These are phyloP conservation scores for Acronicta alni DNA, from an alignment of 2,888 invertebrate genomes.

Conservation along the genomic window DNA sequence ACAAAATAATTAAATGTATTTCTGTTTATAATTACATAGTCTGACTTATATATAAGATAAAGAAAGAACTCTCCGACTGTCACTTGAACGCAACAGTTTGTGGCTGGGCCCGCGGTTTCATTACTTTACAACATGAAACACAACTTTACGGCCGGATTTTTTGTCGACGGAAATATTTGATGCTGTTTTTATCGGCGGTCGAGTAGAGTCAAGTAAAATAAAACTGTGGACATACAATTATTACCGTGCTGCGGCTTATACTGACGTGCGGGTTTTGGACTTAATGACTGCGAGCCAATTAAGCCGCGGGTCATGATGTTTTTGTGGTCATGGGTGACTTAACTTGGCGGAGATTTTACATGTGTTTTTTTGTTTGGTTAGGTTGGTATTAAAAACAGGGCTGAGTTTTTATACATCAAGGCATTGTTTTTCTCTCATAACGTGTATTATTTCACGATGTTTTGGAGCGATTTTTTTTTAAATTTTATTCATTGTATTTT, in stretches of 20 bases:
- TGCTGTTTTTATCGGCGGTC: constrained; percentile 54
- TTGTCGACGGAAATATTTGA: constrained; percentile 50
- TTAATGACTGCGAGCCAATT: constrained; percentile 12
- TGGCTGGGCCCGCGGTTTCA: constrained; percentile 35
- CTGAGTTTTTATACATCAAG: neutral
- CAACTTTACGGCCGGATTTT: constrained; percentile 51
- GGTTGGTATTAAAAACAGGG: neutral
- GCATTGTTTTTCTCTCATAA: too few species aligned
- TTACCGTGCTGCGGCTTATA: neutral
- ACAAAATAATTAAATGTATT: too few species aligned
- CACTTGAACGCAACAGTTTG: constrained; percentile 11
- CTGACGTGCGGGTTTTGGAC: neutral
- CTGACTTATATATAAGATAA: too few species aligned
- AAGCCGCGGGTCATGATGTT: constrained; percentile 7
- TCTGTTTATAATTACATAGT: too few species aligned
- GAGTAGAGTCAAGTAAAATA: constrained; percentile 16
- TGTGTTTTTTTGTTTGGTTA: neutral
- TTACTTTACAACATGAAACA: constrained; percentile 53
- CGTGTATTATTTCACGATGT: too few species aligned
- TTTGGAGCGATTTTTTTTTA: too few species aligned
- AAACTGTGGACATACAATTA: constrained; percentile 17
- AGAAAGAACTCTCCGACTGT: too few species aligned
- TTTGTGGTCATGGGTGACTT: neutral
- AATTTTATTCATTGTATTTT: too few species aligned
- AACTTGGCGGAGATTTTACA: neutral